phyloP scores from a whole-genome alignment of 2,888 invertebrate genomes.

The Andrena praecox region DNA sequence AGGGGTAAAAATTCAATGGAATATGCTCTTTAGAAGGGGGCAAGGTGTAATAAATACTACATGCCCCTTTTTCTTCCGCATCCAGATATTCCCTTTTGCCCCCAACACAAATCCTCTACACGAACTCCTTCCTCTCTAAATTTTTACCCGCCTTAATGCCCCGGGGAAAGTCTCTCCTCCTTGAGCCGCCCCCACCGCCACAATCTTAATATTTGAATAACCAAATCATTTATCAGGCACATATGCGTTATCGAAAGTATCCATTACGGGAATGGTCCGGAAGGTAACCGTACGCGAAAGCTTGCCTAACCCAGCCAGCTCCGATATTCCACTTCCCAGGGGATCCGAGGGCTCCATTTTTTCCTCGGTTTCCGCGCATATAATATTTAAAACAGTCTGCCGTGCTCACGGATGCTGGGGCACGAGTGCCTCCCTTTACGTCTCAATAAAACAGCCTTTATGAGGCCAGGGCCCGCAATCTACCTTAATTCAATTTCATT shows the following conservation, averaged over 20 bases:
- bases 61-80: not conserved
- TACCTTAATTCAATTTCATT: not conserved
- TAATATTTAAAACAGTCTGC: slow-evolving; percentile 31
- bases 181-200: not conserved
- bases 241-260: not conserved
- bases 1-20: not conserved
- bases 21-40: not conserved
- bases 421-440: not conserved
- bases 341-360: not conserved
- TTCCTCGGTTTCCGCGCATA: not conserved
- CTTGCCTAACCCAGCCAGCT: not conserved
- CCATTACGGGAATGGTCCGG: slow-evolving; percentile 18
- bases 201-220: slow-evolving; percentile 31
- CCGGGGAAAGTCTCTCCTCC: not conserved
- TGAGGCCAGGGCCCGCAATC: not conserved
- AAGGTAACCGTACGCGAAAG: slow-evolving; percentile 10
- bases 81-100: not conserved
- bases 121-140: not conserved
- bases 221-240: slow-evolving; percentile 33
- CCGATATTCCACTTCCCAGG: not conserved
- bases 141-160: not conserved
- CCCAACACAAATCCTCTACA: not conserved
- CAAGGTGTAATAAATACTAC: slow-evolving; percentile 10
- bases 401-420: not conserved
- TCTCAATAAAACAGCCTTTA: slow-evolving; percentile 2